A percentile compares a stretch with the other conserved stretches of the same genome.
Conservation (phyloP, 2,797 vertebrate genomes). For the Amazona ochrocephala region DNA sequence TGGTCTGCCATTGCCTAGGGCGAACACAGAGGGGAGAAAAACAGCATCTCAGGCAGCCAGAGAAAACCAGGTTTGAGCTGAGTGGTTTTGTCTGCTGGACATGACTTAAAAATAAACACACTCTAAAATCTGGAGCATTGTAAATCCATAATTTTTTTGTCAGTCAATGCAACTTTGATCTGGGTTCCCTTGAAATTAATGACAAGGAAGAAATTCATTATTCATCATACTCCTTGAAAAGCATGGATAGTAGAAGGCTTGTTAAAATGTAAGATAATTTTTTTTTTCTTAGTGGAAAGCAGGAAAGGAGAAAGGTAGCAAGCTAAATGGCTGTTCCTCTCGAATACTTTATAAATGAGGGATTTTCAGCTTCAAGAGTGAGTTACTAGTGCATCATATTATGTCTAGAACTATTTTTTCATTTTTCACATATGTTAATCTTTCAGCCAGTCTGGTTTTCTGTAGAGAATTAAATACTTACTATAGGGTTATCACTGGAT, state of each 20-base stretch:
- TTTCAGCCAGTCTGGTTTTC: background rate
- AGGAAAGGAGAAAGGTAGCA: background rate
- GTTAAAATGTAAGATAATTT: background rate
- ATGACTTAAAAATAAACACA: background rate
- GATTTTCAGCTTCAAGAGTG: background rate
- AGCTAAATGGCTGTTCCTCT: background rate
- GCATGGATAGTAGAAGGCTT: background rate
- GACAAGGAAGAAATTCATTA: background rate
- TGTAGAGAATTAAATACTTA: background rate
- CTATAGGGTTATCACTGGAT: background rate
- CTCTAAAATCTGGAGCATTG: background rate
- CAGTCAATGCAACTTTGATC: background rate
- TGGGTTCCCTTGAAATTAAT: background rate
- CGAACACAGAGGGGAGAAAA: background rate
- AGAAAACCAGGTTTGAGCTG: background rate
- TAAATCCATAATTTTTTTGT: background rate
- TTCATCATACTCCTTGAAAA: background rate
- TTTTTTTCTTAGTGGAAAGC: background rate
- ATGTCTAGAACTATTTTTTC: background rate
- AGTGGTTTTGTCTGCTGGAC: background rate
- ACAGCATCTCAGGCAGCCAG: background rate
- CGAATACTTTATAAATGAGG: background rate
- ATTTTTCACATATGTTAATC: background rate
- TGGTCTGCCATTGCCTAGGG: background rate
- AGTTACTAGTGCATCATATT: background rate